Evolutionary conservation across 2,113 vertebrate genomes (phyloP), one percentile per base, ranked within the genome.

Genomic region (Candoia aspera): DNA sequence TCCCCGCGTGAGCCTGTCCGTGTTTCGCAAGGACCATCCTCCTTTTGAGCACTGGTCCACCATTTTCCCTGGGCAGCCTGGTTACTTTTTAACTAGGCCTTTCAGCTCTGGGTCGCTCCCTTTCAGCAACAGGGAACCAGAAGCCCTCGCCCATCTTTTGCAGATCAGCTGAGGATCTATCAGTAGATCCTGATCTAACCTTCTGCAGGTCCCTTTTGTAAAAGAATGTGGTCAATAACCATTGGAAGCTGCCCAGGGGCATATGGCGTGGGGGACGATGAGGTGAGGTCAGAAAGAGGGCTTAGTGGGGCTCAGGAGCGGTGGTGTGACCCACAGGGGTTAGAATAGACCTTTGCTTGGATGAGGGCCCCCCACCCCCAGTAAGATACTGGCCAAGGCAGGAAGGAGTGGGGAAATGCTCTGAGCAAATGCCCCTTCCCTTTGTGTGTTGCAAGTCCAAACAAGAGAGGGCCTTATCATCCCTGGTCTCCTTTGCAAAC

Each of bases 281-380:
- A 37, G 46, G 13, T 24, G 73, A 37, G 46, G 13, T 17, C 17
- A n/a, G 68, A 15, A 17, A 33, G n/a, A 13, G 13, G 17, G 13
- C 68, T 33, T n/a, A 6, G 9, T 10, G 55, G 54, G 33, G 55
- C 29, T 46, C 55, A 13, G 86, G 26, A 46, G 59, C 19, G 0
- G 12, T 29, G 87, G 87, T 12, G 58, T 88, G 37, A 62, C 60
- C 60, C 46, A 0, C 9, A 37, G 12, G 37, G 8, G 4, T 73
- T 2, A 29, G 62, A 13, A 42, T 5, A 54, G 62, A 6, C 53
- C 19, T 23, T 17, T 37, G 19, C 17, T n/a, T 15, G 11, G 46
- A 3, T 6, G 57, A 59, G 57, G 3, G 3, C 49, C 49, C 0
- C 5, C n/a, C 9, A 24, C 64, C 19, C n/a, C 19, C 2, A 2